Evolutionary conservation across 2,797 vertebrate species (phyloP), one percentile per base, ranked within the genome.

Genomic region (Urosaurus nigricauda): DNA sequence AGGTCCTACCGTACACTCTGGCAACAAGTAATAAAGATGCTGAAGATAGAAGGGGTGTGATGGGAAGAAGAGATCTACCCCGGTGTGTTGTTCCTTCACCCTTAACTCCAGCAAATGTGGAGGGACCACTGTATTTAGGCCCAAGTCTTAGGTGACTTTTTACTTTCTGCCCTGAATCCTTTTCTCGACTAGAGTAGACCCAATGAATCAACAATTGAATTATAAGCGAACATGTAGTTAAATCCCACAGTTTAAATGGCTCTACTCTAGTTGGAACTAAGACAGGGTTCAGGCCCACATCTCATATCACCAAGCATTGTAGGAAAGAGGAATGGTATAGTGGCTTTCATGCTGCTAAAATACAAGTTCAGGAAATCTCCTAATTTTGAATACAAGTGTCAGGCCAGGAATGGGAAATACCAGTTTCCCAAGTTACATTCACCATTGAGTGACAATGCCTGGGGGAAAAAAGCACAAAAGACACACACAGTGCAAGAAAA

Each of bases 311-410:
- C 51, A 47, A 58, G 35, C 24, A 2, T 19, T 29, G 51, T 47
- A 14, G 26, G 53, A 51, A 79, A 14, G 5, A 79, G 29, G 5
- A 40, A n/a, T 4, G 8, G 4, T 29, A 26, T 6, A n/a, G 5
- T 43, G n/a, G 58, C 21, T 81, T 53, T 32, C 35, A 24, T 24
- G 7, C 13, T 26, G n/a, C 35, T 13, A 53, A 70, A 51, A 78
- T 32, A 4, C 40, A 56, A 9, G 70, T 74, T 78, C 73, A n/a
- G 71, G 65, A 74, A 40, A 56, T 0, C 47, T 9, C 47, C 47
- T 88, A n/a, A 58, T 56, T 74, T 81, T 24, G 77, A 79, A 13
- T 63, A 56, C 82, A 88, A 78, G 87, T 89, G 93, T 43, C 32
- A 83, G 79, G 13, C 92, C 0, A 0, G 35, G 75, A 88, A 89